These are phyloP conservation scores for Drosophila colorata DNA, from an alignment of 2,888 invertebrate genomes.

Conservation along the genomic window DNA sequence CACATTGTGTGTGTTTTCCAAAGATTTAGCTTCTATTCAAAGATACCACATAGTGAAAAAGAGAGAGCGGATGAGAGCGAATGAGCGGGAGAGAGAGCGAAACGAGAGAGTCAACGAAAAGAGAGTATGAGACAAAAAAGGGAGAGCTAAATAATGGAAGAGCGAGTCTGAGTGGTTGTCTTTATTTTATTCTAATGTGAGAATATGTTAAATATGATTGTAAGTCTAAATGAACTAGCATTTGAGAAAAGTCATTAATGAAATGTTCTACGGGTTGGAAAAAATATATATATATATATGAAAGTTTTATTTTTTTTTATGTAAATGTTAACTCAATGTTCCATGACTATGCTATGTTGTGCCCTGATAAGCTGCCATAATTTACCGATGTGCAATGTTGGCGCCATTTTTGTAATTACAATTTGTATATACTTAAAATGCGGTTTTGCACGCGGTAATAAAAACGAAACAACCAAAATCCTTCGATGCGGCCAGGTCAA, in stretches of 20 bases:
- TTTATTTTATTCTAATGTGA: background rate
- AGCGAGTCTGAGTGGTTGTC: background rate
- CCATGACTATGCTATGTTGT: too few species aligned
- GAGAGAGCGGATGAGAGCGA: background rate
- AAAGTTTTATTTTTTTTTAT: too few species aligned
- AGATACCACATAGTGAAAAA: background rate
- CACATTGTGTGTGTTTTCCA: too few species aligned
- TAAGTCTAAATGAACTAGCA: slow-evolving; percentile 46
- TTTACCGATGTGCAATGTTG: too few species aligned
- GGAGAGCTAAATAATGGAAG: slow-evolving; percentile 4
- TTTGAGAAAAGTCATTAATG: slow-evolving; percentile 65
- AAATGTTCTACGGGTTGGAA: too few species aligned
- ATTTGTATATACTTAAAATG: too few species aligned
- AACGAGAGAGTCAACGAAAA: background rate
- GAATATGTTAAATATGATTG: slow-evolving; percentile 12
- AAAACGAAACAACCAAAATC: slow-evolving; percentile 50
- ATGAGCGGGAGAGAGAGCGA: background rate
- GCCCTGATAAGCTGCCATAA: too few species aligned
- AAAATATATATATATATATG: too few species aligned
- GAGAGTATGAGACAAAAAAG: slow-evolving; percentile 2
- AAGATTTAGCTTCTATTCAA: background rate
- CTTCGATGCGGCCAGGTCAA: slow-evolving; percentile 1
- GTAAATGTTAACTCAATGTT: too few species aligned
- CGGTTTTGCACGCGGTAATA: slow-evolving; percentile 61
- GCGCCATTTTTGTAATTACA: slow-evolving; percentile 56